Evolutionary conservation across 2,888 invertebrate species (phyloP).

Genomic region (Mamestra brassicae): DNA sequence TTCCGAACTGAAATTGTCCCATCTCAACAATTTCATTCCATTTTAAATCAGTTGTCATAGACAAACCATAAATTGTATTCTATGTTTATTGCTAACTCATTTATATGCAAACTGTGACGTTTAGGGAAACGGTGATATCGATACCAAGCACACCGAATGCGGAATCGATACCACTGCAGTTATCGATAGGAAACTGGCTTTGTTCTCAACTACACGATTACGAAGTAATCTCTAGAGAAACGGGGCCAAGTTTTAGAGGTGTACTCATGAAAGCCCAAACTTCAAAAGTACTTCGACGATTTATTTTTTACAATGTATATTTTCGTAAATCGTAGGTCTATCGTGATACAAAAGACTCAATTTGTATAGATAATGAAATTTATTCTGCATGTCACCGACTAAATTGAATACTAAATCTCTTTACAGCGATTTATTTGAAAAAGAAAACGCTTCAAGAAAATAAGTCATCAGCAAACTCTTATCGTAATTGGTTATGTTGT

Average conservation of each 20-base stretch:
- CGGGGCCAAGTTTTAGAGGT: conserved; percentile 35
- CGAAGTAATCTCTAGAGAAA: conserved; percentile 39
- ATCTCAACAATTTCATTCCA: conserved; percentile 15
- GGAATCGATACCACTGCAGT: conserved; percentile 61
- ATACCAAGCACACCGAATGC: conserved; percentile 55
- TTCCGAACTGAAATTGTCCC: conserved; percentile 7
- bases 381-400: conserved; percentile 49
- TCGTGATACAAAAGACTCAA: conserved; percentile 46
- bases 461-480: conserved; percentile 62
- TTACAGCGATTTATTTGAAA: conserved; percentile 32
- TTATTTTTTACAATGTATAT: conserved; percentile 22
- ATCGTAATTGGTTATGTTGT: conserved; percentile 78
- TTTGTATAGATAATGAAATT: conserved; percentile 53
- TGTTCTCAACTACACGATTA: conserved; percentile 53
- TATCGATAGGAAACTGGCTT: conserved; percentile 57
- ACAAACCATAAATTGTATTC: conserved; percentile 50
- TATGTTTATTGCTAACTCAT: conserved; percentile 59
- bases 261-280: conserved; percentile 6
- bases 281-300: conserved; percentile 17
- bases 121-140: conserved; percentile 58
- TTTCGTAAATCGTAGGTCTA: conserved; percentile 39
- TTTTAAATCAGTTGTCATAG: conserved; percentile 36
- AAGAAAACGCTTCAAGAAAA: conserved; percentile 48
- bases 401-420: conserved; percentile 60
- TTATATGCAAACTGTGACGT: conserved; percentile 63